A percentile compares a stretch with the other conserved stretches of the same genome.
phyloP scores from a whole-genome alignment of 2,113 vertebrate genomes.

The Monarcha castaneiventris region DNA sequence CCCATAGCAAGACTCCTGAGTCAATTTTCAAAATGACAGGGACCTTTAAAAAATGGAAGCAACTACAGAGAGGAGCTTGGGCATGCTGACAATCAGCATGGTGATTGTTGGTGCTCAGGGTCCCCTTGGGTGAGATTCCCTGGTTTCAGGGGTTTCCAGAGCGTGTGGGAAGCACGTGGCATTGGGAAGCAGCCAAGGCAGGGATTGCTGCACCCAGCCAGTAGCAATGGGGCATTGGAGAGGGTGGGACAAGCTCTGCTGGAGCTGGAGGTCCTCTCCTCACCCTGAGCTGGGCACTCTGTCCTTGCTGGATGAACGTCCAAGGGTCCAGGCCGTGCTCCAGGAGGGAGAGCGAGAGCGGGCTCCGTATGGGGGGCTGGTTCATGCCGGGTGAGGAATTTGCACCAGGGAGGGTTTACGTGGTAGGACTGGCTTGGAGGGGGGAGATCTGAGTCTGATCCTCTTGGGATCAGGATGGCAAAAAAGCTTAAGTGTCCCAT shows the following conservation, averaged over 20 bases:
- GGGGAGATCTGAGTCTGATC: not conserved
- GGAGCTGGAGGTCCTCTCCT: not conserved
- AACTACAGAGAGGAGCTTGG: not conserved
- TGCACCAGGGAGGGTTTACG: fast-evolving
- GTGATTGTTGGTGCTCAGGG: not conserved
- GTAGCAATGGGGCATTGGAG: fast-evolving
- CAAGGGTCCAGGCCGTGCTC: not conserved
- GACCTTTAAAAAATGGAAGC: not conserved
- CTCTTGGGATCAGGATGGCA: not conserved
- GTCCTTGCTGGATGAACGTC: not conserved
- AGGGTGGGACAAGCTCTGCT: not conserved
- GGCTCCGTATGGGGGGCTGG: not conserved
- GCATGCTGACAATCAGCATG: not conserved
- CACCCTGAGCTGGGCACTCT: fast-evolving
- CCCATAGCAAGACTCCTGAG: not conserved
- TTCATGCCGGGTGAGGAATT: not conserved
- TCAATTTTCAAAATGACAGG: not conserved
- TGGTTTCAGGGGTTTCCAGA: not conserved
- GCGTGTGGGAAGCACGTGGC: not conserved
- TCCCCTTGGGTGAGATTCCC: not conserved
- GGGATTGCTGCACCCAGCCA: not conserved
- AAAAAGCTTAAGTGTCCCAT: not conserved
- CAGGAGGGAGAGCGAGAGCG: not conserved
- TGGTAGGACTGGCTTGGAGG: not conserved
- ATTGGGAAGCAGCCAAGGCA: not conserved